These are phyloP conservation scores for Pituophis catenifer DNA, from an alignment of 2,113 vertebrate species.

Conservation along the genomic window DNA sequence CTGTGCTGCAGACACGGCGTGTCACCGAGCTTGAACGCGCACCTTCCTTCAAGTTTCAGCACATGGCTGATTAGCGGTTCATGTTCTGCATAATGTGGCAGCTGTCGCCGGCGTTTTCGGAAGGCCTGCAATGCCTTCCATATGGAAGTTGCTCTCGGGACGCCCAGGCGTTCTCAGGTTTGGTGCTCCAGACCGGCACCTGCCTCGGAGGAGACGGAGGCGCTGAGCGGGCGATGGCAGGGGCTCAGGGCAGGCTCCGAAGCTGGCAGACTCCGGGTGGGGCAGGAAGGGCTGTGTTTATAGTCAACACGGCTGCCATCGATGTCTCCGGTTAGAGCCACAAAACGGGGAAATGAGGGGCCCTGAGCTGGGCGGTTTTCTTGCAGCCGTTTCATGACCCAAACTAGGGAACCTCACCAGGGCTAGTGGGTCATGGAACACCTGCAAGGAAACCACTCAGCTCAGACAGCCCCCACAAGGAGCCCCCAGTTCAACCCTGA, in stretches of 20 bases:
- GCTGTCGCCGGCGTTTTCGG: conserved; percentile 55
- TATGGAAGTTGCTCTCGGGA: conserved; percentile 57
- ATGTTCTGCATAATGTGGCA: conserved; percentile 54
- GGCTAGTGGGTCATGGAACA: too few species aligned
- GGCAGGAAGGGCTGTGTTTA: conserved; percentile 29
- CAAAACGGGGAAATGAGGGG: neutral
- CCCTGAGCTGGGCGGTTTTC: neutral
- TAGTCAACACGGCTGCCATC: conserved; percentile 53
- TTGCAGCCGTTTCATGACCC: neutral
- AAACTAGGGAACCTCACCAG: neutral
- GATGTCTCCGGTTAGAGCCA: conserved; percentile 19
- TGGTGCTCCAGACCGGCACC: conserved; percentile 48
- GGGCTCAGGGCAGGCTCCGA: conserved; percentile 49
- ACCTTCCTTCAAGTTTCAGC: conserved; percentile 61
- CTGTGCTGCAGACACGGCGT: conserved; percentile 30
- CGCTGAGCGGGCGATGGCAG: conserved; percentile 63
- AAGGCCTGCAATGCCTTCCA: conserved; percentile 48
- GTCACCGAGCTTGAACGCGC: conserved; percentile 32
- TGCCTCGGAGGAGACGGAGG: conserved; percentile 62
- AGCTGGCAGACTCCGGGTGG: conserved; percentile 57
- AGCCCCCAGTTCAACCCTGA: too few species aligned
- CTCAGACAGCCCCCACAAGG: too few species aligned
- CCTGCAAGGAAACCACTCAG: too few species aligned
- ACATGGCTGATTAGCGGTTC: conserved; percentile 50
- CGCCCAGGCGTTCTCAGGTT: conserved; percentile 57